Base-by-base conservation (phyloP, 2,888 invertebrate species). In the Drosophila greeni region DNA sequence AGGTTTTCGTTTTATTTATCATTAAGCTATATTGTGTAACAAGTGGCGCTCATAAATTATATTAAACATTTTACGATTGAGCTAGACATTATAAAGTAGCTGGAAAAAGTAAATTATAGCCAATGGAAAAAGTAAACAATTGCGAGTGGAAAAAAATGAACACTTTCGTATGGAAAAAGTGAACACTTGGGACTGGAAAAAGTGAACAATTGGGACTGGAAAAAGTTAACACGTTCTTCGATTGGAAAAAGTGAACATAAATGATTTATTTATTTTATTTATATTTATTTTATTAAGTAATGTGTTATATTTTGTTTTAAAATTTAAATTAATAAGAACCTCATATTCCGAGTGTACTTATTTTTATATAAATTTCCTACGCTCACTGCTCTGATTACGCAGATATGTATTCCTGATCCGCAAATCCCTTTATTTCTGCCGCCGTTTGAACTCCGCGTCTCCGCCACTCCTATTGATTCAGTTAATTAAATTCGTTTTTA, bases 401-500 rank as follows among this genome's bases (percentile, higher is more conserved):
- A 73, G 73, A 62, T 70, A 40, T 23, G 8, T 40, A 58, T 40
- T 47, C 52, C 55, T 39, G 24, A 51, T 60, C 79, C 78, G 60
- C 36, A 34, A 11, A 54, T 43, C 45, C 23, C 67, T 62, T 56
- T 34, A 39, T 29, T 29, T 43, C 12, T 29, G 39, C 48, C 31
- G 33, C 51, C 68, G 42, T 72, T 74, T 75, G 57, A 72, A 60
- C 55, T 69, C 65, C 37, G 20, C 55, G 26, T 29, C 12, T 23
- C 45, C 18, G 18, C 18, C 18, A 2, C 40, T 39, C 26, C 12
- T 83, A 81, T 84, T 75, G 84, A 82, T 67, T 74, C 40, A 69
- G 79, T 74, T 79, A 79, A 79, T 79, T 81, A 84, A 82, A 77
- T 77, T 71, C 70, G 16, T 48, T 66, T 24, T 52, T 52, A 33